Conservation (phyloP, 2,797 vertebrate genomes). For the Platyrinchus mystaceus region DNA sequence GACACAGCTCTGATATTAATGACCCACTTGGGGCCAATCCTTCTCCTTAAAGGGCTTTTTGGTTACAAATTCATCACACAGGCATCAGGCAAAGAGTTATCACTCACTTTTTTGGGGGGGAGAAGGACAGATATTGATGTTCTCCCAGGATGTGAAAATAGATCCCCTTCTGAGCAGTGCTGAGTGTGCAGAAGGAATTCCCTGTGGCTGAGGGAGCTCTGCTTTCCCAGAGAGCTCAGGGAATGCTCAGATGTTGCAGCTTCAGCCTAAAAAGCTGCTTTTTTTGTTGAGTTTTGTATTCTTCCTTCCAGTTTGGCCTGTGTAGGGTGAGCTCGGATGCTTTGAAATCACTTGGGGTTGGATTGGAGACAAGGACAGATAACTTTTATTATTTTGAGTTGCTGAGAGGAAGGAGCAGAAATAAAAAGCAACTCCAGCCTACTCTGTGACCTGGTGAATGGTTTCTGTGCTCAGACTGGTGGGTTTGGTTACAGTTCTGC, state of each 20-base stretch:
- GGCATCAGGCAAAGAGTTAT: background rate
- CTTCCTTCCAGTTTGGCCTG: background rate
- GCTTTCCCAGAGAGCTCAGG: background rate
- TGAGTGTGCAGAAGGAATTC: background rate
- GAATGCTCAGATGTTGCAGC: accelerated
- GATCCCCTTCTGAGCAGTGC: background rate
- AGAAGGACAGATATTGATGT: slow-evolving; percentile 39
- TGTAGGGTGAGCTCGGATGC: background rate
- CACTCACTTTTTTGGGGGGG: background rate
- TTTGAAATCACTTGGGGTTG: background rate
- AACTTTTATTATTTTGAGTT: background rate
- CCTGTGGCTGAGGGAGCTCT: background rate
- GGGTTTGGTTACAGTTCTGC: accelerated
- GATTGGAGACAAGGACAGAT: background rate
- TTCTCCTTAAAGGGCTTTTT: slow-evolving; percentile 21
- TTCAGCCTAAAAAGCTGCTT: background rate
- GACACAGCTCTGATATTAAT: slow-evolving; percentile 47
- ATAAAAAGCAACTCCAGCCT: too few species aligned
- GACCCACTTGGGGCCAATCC: slow-evolving; percentile 42
- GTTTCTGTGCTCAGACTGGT: background rate
- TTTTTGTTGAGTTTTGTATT: background rate
- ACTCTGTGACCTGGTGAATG: background rate
- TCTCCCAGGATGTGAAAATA: background rate
- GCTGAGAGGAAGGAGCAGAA: background rate
- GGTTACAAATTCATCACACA: slow-evolving; percentile 2